Evolutionary conservation across 2,888 invertebrate species (phyloP).

Genomic region (Chloromyia formosa): DNA sequence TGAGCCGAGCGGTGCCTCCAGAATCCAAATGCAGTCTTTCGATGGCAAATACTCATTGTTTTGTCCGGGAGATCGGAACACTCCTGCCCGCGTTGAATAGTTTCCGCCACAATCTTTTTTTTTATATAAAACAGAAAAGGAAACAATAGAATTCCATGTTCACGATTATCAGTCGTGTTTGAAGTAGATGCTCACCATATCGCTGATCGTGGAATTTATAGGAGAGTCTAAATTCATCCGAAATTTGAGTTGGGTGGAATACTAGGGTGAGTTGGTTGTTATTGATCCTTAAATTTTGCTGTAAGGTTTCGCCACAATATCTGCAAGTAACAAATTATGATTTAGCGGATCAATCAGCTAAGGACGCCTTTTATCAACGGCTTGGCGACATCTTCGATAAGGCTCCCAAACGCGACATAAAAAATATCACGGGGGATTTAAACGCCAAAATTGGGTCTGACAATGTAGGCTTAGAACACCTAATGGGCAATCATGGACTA

Average conservation of each 20-base stretch:
- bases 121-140: not conserved
- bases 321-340: constrained; percentile 66
- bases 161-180: not conserved
- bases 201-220: constrained; percentile 19
- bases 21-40: constrained; percentile 81
- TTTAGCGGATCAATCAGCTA: no score
- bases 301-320: constrained; percentile 75
- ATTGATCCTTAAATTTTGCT: constrained; percentile 64
- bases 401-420: no score
- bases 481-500: no score
- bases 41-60: constrained; percentile 75
- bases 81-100: constrained; percentile 72
- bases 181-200: constrained; percentile 57
- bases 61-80: constrained; percentile 81
- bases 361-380: no score
- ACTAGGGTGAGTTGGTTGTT: constrained; percentile 24
- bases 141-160: not conserved
- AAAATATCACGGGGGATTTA: no score
- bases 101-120: constrained; percentile 76
- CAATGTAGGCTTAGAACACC: no score
- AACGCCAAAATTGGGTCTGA: no score
- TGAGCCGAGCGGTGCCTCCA: constrained; percentile 76
- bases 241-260: not conserved
- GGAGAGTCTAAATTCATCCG: constrained; percentile 15
- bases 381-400: no score